Evolutionary conservation across 2,797 vertebrate genomes (phyloP).

Genomic region (Cryptoblepharus egeriae): DNA sequence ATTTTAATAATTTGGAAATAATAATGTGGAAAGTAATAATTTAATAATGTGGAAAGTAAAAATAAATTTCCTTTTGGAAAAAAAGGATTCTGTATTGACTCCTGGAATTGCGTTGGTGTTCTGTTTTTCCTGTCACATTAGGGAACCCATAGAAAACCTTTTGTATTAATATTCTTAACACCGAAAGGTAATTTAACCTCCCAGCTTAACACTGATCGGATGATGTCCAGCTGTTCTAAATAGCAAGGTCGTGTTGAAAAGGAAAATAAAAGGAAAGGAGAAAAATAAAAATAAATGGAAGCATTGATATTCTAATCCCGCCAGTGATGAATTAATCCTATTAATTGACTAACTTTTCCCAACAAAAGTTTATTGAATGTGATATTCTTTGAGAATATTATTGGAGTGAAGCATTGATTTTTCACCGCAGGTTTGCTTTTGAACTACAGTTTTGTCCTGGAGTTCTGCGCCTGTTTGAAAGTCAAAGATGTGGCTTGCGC

Average conservation of each 20-base stretch:
- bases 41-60: too few relatives aligned
- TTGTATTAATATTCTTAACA: neutral
- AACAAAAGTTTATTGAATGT: constrained; percentile 1
- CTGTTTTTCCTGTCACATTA: neutral
- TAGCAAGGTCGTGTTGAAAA: neutral
- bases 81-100: too few relatives aligned
- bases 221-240: neutral
- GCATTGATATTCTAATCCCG: neutral
- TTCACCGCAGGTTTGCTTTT: neutral
- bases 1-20: too few relatives aligned
- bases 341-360: neutral
- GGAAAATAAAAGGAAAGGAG: neutral
- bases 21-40: too few relatives aligned
- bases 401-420: constrained; percentile 19
- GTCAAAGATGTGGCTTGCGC: neutral
- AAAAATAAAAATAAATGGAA: neutral
- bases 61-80: too few relatives aligned
- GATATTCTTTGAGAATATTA: neutral
- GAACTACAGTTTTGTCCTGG: neutral
- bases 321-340: constrained; percentile 19
- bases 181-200: constrained; percentile 1
- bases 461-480: neutral
- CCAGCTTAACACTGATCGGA: neutral
- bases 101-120: too few relatives aligned
- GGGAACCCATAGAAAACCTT: too few relatives aligned